Percentiles rank a stretch among this genome's conserved stretches.
Conservation (phyloP, 2,888 invertebrate species). For the Pteria penguin region DNA sequence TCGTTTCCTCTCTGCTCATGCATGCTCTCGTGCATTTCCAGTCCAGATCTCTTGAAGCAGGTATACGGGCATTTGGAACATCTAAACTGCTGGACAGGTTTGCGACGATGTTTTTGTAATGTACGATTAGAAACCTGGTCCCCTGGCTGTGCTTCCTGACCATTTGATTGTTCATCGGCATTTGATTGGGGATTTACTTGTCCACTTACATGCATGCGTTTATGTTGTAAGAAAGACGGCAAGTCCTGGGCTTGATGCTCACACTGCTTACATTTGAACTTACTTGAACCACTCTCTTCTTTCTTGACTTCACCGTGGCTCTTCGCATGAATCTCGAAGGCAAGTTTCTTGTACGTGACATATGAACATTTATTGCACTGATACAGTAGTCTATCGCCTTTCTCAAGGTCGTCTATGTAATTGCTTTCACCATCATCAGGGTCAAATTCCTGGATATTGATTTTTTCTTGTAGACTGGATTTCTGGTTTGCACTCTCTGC, state of each 20-base stretch:
- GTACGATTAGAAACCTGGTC: conserved; percentile 62
- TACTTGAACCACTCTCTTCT: conserved; percentile 40
- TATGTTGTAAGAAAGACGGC: conserved; percentile 73
- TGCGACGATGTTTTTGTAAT: conserved; percentile 64
- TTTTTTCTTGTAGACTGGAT: conserved; percentile 10
- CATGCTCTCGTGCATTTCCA: conserved; percentile 68
- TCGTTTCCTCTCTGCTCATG: conserved; percentile 64
- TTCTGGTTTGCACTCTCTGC: conserved; percentile 2
- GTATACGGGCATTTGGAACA: conserved; percentile 73
- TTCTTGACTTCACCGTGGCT: conserved; percentile 61
- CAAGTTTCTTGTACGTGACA: conserved; percentile 65
- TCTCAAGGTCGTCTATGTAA: conserved; percentile 44
- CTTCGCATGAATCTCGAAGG: conserved; percentile 65
- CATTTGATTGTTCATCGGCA: conserved; percentile 7
- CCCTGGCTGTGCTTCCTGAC: conserved; percentile 17
- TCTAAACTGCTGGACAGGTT: conserved; percentile 69
- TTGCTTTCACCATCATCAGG: conserved; percentile 35
- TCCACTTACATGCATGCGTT: conserved; percentile 60
- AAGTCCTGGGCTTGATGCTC: conserved; percentile 70
- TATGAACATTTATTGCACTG: conserved; percentile 69
- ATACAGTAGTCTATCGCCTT: conserved; percentile 57
- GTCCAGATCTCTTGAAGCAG: conserved; percentile 63
- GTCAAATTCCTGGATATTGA: conserved; percentile 37
- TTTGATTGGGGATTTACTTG: not conserved
- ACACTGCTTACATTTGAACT: conserved; percentile 74